Evolutionary conservation across 2,888 invertebrate species (phyloP).

Genomic region (Patella caerulea): DNA sequence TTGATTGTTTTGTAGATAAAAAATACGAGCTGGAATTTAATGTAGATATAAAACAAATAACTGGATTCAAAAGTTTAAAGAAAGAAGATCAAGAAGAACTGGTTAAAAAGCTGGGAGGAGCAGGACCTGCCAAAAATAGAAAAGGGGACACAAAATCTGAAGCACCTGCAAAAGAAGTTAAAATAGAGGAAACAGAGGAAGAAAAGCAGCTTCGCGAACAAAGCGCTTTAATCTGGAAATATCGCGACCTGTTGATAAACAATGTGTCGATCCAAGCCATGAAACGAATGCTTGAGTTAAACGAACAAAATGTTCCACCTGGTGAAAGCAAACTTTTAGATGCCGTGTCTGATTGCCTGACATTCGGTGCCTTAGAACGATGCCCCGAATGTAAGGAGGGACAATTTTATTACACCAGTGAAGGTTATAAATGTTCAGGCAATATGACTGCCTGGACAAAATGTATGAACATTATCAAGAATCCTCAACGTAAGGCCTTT

Average conservation of each 20-base stretch:
- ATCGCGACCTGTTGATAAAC: slow-evolving; percentile 78
- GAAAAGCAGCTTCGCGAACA: slow-evolving; percentile 76
- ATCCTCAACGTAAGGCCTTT: slow-evolving; percentile 82
- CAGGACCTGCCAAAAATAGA: slow-evolving; percentile 54
- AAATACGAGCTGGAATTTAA: slow-evolving; percentile 81
- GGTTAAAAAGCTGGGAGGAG: slow-evolving; percentile 58
- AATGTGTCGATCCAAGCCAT: slow-evolving; percentile 79
- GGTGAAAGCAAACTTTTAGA: slow-evolving; percentile 83
- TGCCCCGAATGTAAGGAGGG: slow-evolving; percentile 86
- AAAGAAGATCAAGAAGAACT: slow-evolving; percentile 74
- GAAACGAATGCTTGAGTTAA: slow-evolving; percentile 78
- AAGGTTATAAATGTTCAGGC: slow-evolving; percentile 89
- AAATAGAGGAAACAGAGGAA: slow-evolving; percentile 63
- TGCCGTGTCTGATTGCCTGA: slow-evolving; percentile 85
- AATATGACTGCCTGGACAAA: slow-evolving; percentile 90
- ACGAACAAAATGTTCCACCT: slow-evolving; percentile 80
- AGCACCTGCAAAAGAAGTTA: slow-evolving; percentile 45
- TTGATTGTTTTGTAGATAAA: slow-evolving; percentile 87
- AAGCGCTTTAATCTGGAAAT: slow-evolving; percentile 79
- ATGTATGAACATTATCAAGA: slow-evolving; percentile 81
- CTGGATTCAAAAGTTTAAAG: slow-evolving; percentile 82
- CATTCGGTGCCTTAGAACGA: slow-evolving; percentile 85
- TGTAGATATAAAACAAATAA: slow-evolving; percentile 74
- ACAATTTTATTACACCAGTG: slow-evolving; percentile 76
- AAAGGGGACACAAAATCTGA: slow-evolving; percentile 45